Evolutionary conservation across 2,797 vertebrate genomes (phyloP), one percentile per base, ranked within the genome.

Genomic region (Neosalanx taihuensis): DNA sequence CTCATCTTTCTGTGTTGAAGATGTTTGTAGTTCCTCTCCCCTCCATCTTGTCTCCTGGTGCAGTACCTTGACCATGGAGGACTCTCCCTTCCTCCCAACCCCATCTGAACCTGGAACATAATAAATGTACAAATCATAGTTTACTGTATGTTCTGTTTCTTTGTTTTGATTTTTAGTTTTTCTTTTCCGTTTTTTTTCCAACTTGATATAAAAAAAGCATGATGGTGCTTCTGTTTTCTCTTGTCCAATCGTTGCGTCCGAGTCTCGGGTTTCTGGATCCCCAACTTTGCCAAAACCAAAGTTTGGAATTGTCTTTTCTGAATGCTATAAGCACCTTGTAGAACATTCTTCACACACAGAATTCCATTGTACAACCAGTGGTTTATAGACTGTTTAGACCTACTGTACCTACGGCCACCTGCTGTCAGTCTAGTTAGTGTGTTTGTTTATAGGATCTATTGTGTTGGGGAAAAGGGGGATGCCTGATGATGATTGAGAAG

Each of bases 141-240:
- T 95, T 92, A 88, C 86, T 89, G 85, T 90, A 91, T 86, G 84
- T 77, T 87, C 84, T 69, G 69, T 81, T 92, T 93, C 84, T 83
- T 41, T 86, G 89, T 93, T 91, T 92, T 35, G 33, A 4, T 35
- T 35, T 79, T 80, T 30, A 75, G 84, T 67, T 64, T 79, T 13
- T 72, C 77, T 15, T 78, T 84, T 67, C 59, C 10, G 71, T 79
- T 89, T 87, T 71, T 85, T 71, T 76, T 75, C 84, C 91, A 81
- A 95, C 85, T 91, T 87, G 83, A 88, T 78, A 95, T 31, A 53
- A 30, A 67, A 35, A 92, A 94, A 93, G 95, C 95, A 96, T 96
- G 94, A 95, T 93, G 95, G 95, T 97, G 95, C 96, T 98, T 97
- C 94, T 92, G 88, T 92, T 92, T 94, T 93, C 94, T 95, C 92